Conservation (phyloP, 2,113 vertebrate genomes). For the Sinocyclocheilus maitianheensis region DNA sequence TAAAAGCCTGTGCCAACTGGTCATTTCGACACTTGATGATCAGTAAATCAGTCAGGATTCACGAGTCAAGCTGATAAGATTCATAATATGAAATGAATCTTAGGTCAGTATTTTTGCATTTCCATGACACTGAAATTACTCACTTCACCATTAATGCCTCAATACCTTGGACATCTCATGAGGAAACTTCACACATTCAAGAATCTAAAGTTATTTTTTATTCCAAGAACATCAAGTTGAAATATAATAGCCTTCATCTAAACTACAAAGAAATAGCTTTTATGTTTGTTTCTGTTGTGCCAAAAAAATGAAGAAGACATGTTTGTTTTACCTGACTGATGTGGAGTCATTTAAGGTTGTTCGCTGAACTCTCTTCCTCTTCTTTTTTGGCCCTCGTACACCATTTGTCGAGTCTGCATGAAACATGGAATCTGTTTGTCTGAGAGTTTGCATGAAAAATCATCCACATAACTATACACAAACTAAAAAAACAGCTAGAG, state of each 20-base stretch:
- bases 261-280: background rate
- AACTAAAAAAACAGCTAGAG: background rate
- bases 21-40: background rate
- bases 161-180: background rate
- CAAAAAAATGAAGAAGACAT: background rate
- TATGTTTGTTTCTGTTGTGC: background rate
- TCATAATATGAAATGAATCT: background rate
- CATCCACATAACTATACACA: background rate
- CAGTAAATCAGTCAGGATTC: background rate
- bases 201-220: background rate
- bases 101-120: too few species aligned
- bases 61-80: background rate
- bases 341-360: background rate
- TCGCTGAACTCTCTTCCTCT: background rate
- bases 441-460: background rate
- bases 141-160: background rate
- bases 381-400: background rate
- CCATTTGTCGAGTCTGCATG: background rate
- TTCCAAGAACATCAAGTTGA: background rate
- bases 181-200: background rate
- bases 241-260: slow-evolving; percentile 1
- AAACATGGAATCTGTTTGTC: background rate
- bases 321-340: slow-evolving; percentile 9
- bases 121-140: background rate
- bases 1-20: background rate